A percentile compares a stretch with the other conserved stretches of the same genome.
These are phyloP conservation scores for Pocillopora meandrina DNA, from an alignment of 92 coral and sea anemone genomes.

Conservation along the genomic window DNA sequence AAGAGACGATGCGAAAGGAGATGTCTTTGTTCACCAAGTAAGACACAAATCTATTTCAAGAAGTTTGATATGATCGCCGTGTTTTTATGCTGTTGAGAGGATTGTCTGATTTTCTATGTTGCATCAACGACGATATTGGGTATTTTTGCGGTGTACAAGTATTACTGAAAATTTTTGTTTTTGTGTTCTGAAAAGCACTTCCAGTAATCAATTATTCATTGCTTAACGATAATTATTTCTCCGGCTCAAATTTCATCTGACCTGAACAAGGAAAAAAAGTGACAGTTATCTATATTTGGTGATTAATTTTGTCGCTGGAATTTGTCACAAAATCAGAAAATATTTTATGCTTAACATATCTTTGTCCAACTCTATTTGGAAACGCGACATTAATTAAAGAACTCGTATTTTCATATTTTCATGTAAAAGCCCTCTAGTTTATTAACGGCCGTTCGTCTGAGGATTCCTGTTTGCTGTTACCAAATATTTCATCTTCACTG, in stretches of 20 bases:
- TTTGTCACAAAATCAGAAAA: neutral
- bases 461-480: neutral
- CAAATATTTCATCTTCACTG: neutral
- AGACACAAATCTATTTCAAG: neutral
- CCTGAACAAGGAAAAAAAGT: neutral
- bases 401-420: neutral
- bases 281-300: neutral
- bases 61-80: neutral
- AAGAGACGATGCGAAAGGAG: constrained; percentile 81
- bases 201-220: constrained; percentile 19
- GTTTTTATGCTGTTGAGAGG: neutral
- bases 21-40: constrained; percentile 96
- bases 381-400: constrained; percentile 3
- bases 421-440: neutral
- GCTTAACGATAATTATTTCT: neutral
- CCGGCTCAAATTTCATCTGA: neutral
- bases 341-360: neutral
- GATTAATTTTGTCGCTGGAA: neutral
- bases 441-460: neutral
- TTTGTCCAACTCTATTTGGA: neutral
- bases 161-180: neutral
- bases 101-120: neutral
- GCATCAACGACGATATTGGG: neutral
- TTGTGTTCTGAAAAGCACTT: constrained; percentile 1
- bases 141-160: neutral